Evolutionary conservation across 2,888 invertebrate genomes (phyloP).

Genomic region (Eucera pruinosa): DNA sequence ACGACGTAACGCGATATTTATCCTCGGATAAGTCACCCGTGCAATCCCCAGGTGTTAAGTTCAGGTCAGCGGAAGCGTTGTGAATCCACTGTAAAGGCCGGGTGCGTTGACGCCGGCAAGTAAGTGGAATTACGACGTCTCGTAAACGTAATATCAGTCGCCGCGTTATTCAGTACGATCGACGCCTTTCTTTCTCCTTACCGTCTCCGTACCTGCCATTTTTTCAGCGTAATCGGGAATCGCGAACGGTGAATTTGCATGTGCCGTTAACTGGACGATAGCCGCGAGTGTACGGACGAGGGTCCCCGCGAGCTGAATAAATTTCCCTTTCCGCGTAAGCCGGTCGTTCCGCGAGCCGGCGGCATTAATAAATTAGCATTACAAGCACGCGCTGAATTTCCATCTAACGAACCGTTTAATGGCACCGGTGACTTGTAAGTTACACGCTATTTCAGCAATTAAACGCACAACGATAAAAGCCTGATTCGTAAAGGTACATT

Average conservation of each 20-base stretch:
- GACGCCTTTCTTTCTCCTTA: too few relatives aligned
- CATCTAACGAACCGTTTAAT: conserved; percentile 45
- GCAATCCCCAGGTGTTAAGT: too few relatives aligned
- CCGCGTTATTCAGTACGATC: neutral
- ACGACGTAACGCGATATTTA: too few relatives aligned
- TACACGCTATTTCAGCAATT: conserved; percentile 37
- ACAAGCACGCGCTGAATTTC: conserved; percentile 46
- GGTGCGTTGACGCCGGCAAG: too few relatives aligned
- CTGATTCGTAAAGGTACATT: conserved; percentile 3
- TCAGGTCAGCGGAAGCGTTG: too few relatives aligned
- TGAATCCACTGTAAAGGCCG: too few relatives aligned
- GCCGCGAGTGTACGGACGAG: conserved; percentile 1
- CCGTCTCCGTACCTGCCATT: too few relatives aligned
- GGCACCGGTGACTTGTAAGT: conserved; percentile 21
- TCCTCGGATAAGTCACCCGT: too few relatives aligned
- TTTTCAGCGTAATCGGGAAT: neutral
- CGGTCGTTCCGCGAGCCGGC: neutral
- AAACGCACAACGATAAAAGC: conserved; percentile 16
- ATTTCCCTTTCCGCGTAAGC: conserved; percentile 23
- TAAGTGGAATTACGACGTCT: conserved; percentile 5
- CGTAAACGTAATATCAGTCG: conserved; percentile 18
- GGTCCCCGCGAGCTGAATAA: conserved; percentile 30
- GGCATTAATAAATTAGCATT: conserved; percentile 53
- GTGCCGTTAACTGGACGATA: conserved; percentile 11
- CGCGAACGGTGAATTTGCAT: conserved; percentile 21